phyloP scores from a whole-genome alignment of 2,113 vertebrate genomes.

The Hucho hucho region DNA sequence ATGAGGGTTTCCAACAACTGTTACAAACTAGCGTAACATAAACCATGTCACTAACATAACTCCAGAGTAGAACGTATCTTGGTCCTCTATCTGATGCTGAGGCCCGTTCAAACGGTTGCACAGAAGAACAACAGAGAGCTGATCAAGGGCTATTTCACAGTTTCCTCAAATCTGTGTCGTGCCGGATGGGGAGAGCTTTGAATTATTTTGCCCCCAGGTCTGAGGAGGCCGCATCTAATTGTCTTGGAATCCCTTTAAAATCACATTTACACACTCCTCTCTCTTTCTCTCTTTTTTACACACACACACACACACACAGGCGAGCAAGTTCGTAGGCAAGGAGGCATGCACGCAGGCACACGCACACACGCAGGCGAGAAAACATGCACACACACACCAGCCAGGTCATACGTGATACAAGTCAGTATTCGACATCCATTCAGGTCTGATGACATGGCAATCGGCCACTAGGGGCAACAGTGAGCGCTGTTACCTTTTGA shows the following conservation, averaged over 20 bases:
- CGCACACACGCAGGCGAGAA: no score
- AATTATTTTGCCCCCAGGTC: slow-evolving; percentile 2
- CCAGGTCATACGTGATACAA: no score
- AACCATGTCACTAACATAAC: background rate
- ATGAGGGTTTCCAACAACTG: no score
- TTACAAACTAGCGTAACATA: no score
- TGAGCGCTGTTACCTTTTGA: no score
- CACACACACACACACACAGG: no score
- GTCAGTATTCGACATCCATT: no score
- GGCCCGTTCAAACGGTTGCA: background rate
- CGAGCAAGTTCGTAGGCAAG: no score
- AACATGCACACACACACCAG: background rate
- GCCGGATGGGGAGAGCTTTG: background rate
- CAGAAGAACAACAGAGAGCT: background rate
- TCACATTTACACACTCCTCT: background rate
- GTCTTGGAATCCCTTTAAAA: slow-evolving; percentile 10
- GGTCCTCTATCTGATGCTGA: background rate
- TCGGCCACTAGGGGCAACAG: no score
- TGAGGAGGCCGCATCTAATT: slow-evolving; percentile 4
- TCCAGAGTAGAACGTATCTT: background rate
- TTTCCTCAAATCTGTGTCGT: background rate
- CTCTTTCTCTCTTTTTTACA: no score
- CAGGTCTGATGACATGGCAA: no score
- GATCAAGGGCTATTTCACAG: slow-evolving; percentile 13
- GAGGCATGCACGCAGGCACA: no score